These are phyloP conservation scores for Somateria mollissima DNA, from an alignment of 2,797 vertebrate species.

Conservation along the genomic window DNA sequence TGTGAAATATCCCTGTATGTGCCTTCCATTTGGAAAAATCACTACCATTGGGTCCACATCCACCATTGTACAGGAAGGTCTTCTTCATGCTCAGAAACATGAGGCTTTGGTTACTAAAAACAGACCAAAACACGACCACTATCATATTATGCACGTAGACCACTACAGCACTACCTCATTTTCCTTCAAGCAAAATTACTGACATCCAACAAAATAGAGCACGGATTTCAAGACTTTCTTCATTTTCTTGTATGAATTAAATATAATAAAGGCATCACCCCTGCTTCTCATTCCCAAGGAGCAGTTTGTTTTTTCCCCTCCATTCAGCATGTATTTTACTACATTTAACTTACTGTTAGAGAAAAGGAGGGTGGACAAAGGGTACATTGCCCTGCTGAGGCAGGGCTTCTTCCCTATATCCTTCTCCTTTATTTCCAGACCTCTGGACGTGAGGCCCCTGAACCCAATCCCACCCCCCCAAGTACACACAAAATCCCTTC, in stretches of 20 bases:
- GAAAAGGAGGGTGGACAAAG: not conserved
- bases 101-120: not conserved
- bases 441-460: not conserved
- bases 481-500: not conserved
- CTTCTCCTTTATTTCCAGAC: constrained; percentile 9
- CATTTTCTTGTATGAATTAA: not conserved
- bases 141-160: not conserved
- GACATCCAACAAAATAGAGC: not conserved
- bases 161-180: not conserved
- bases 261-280: not conserved
- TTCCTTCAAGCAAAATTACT: not conserved
- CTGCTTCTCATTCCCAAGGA: not conserved
- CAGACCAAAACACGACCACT: not conserved
- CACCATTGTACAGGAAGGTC: not conserved
- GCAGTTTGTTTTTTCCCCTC: not conserved
- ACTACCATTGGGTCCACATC: not conserved
- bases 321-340: not conserved
- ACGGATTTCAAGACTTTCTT: not conserved
- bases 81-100: not conserved
- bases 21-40: not conserved
- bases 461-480: not conserved
- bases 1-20: not conserved
- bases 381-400: not conserved
- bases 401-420: not conserved
- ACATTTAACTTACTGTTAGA: not conserved